Conservation (phyloP, 2,888 invertebrate genomes). For the Melikaiella ostensackeni region DNA sequence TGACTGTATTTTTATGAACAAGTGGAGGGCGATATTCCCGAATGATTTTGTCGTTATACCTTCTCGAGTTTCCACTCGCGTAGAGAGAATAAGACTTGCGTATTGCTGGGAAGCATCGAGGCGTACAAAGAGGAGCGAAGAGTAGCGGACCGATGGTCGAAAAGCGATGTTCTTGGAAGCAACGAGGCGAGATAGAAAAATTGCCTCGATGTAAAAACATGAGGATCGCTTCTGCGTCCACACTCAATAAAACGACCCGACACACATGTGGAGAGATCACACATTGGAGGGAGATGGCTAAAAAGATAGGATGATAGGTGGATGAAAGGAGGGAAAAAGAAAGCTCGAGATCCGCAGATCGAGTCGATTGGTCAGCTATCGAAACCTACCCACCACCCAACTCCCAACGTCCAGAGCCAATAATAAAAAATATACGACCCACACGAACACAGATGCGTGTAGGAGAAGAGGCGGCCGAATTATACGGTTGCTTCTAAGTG, state of each 20-base stretch:
- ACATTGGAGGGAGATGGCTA: conserved; percentile 41
- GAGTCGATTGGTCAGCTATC: conserved; percentile 75
- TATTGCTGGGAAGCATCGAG: conserved; percentile 49
- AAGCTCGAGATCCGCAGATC: conserved; percentile 55
- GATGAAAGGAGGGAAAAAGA: conserved; percentile 48
- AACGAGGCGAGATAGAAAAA: conserved; percentile 76
- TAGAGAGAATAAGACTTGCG: conserved; percentile 55
- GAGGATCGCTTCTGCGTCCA: conserved; percentile 73
- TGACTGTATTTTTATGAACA: conserved; percentile 11
- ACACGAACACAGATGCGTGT: conserved; percentile 56
- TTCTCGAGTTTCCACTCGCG: conserved; percentile 64
- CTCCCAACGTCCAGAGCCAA: conserved; percentile 64
- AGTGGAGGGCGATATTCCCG: conserved; percentile 47
- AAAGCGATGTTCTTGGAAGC: conserved; percentile 67
- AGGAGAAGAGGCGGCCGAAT: conserved; percentile 62
- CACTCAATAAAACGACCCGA: conserved; percentile 74
- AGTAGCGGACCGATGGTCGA: conserved; percentile 57
- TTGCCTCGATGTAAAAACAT: conserved; percentile 78
- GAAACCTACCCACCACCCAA: conserved; percentile 63
- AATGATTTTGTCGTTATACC: conserved; percentile 59
- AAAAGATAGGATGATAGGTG: conserved; percentile 48
- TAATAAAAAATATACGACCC: conserved; percentile 76
- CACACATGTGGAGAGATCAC: conserved; percentile 40
- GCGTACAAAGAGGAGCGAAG: conserved; percentile 44
- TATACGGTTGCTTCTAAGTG: conserved; percentile 76